These are phyloP conservation scores for Tolypeutes matacus DNA, from an alignment of 2,797 vertebrate genomes.

Conservation along the genomic window DNA sequence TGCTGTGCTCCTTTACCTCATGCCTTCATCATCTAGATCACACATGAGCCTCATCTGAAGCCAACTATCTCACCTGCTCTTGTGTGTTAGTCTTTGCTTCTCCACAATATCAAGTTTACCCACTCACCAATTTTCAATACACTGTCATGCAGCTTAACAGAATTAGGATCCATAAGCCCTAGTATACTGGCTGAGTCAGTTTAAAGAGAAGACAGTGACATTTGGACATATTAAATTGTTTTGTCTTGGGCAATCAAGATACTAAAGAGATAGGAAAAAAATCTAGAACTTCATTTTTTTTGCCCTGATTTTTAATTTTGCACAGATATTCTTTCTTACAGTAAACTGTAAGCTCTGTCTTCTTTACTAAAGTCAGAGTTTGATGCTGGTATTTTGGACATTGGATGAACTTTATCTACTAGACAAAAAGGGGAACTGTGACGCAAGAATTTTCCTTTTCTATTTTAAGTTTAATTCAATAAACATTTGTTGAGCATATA, in stretches of 20 bases:
- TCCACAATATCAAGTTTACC: background rate
- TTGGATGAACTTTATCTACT: background rate
- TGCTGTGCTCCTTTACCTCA: background rate
- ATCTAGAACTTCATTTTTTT: background rate
- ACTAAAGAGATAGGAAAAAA: background rate
- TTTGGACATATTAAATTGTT: background rate
- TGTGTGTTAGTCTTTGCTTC: background rate
- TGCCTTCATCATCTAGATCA: background rate
- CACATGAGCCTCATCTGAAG: background rate
- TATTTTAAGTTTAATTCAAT: conserved; percentile 31
- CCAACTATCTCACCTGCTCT: background rate
- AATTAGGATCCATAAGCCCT: background rate
- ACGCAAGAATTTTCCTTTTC: conserved; percentile 22
- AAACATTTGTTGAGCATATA: conserved; percentile 2
- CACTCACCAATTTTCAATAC: background rate
- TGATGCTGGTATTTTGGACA: background rate
- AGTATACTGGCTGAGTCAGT: background rate
- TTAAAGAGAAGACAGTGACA: background rate
- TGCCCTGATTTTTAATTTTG: conserved; percentile 11
- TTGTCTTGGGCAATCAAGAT: conserved; percentile 34
- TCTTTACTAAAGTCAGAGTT: conserved; percentile 12
- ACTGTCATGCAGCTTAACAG: background rate
- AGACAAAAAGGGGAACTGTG: background rate
- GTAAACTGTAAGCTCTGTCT: background rate
- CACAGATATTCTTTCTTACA: background rate